Evolutionary conservation across 2,888 invertebrate genomes (phyloP), one percentile per base, ranked within the genome.

Genomic region (Atrina japonica): DNA sequence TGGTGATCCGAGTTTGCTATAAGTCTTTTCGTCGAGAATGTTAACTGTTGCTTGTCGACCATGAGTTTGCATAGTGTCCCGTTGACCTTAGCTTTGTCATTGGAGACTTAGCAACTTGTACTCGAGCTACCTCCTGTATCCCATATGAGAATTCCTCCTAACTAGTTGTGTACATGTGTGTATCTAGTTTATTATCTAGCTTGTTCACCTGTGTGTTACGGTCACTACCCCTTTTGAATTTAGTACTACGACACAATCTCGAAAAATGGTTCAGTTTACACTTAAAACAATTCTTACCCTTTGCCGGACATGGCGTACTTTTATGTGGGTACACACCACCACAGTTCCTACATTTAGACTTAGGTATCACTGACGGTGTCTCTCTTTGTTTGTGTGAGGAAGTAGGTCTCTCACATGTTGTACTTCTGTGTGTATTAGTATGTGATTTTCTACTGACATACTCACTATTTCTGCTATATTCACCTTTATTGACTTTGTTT

Each of bases 21-120:
- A 74, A 21, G 77, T 69, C 16, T 35, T 50, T 40, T 67, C 47
- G 41, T 79, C 79, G 0, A 79, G 35, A 18, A 79, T 64, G 47
- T 78, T 77, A 0, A 73, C 73, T 6, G 59, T 7, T 35, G 35
- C 5, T 7, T 72, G 47, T 78, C 76, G 3, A 78, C 45, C 18
- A 70, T 50, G 5, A 61, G 21, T 23, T 55, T 18, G 16, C 27
- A 25, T 23, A 5, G 29, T 11, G 29, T 23, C 21, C 52, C 35
- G 25, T 63, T 63, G 16, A 52, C 30, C 40, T 52, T 63, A 63
- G 11, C 21, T 9, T 40, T 30, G 21, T 25, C 23, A 16, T 50
- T 14, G 63, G 63, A n/a, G n/a, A n/a, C n/a, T n/a, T n/a, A n/a
- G n/a, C n/a, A n/a, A n/a, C n/a, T n/a, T n/a, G n/a, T n/a, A n/a